Percentiles rank a stretch among this genome's conserved stretches.
Conservation (phyloP, 2,888 invertebrate species). For the Hydriomena furcata region DNA sequence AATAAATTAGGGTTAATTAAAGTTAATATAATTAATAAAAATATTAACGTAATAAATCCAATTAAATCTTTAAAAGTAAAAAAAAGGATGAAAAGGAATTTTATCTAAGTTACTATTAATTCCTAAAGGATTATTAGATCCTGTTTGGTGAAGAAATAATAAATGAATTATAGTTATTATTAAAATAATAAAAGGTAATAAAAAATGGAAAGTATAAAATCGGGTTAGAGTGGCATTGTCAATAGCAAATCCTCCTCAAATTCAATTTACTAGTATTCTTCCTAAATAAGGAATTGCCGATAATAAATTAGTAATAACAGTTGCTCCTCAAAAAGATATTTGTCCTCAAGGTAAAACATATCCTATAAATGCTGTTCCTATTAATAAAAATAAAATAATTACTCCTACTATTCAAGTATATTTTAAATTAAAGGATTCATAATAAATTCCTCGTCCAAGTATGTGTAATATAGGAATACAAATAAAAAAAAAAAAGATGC, state of each 20-base stretch:
- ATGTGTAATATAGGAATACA: conserved; percentile 87
- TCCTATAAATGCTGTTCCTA: conserved; percentile 90
- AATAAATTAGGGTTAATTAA: conserved; percentile 84
- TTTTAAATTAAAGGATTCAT: conserved; percentile 76
- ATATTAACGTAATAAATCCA: conserved; percentile 83
- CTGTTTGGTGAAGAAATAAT: conserved; percentile 87
- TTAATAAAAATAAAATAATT: conserved; percentile 86
- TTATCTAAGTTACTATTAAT: conserved; percentile 86
- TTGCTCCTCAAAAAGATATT: conserved; percentile 92
- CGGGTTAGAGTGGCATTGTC: conserved; percentile 90
- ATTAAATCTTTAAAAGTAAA: conserved; percentile 86
- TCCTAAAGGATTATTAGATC: conserved; percentile 86
- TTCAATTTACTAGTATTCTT: conserved; percentile 85
- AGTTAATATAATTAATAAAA: conserved; percentile 78
- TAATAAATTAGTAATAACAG: conserved; percentile 90
- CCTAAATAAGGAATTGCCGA: conserved; percentile 89
- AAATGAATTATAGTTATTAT: conserved; percentile 85
- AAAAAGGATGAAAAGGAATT: conserved; percentile 87
- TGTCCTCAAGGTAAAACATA: conserved; percentile 91
- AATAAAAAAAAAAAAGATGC: conserved; percentile 89
- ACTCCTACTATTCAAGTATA: conserved; percentile 86
- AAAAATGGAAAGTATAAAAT: conserved; percentile 89
- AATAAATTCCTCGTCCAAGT: conserved; percentile 85
- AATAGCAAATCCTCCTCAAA: conserved; percentile 90
- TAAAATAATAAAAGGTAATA: conserved; percentile 87